Conservation (phyloP, 2,888 invertebrate species). For the Philonicus albiceps region DNA sequence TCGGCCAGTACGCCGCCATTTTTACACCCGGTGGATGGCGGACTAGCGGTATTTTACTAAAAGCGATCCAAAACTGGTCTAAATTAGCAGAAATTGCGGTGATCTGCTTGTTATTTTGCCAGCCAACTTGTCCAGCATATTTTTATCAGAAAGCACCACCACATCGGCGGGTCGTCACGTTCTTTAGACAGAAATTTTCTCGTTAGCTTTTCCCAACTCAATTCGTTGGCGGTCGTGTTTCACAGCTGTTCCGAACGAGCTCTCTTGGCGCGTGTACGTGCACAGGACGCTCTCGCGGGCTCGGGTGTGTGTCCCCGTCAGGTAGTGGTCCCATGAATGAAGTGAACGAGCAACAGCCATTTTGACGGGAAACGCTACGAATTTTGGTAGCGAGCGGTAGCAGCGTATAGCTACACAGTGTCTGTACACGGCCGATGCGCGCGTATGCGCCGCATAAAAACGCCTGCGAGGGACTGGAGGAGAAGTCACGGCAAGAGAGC, state of each 20-base stretch:
- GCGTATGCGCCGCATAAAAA: not conserved
- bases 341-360: slow-evolving; percentile 29
- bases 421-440: not conserved
- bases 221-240: not conserved
- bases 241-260: not conserved
- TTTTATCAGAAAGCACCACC: slow-evolving; percentile 1
- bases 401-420: not conserved
- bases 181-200: not conserved
- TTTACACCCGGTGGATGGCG: not conserved
- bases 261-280: not conserved
- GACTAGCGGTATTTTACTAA: not conserved
- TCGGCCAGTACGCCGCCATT: not conserved
- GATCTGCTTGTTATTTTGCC: not conserved
- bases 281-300: not conserved
- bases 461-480: not conserved
- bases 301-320: not conserved
- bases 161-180: not conserved
- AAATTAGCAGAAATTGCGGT: not conserved
- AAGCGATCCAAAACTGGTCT: not conserved
- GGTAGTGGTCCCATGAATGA: not conserved
- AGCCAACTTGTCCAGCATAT: not conserved
- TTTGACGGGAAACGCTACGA: not conserved
- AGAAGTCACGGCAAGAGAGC: not conserved
- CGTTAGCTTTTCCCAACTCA: slow-evolving; percentile 25
- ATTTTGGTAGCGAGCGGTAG: slow-evolving; percentile 27